These are phyloP conservation scores for Zosterops japonicus DNA, from an alignment of 2,113 vertebrate species.

Conservation along the genomic window DNA sequence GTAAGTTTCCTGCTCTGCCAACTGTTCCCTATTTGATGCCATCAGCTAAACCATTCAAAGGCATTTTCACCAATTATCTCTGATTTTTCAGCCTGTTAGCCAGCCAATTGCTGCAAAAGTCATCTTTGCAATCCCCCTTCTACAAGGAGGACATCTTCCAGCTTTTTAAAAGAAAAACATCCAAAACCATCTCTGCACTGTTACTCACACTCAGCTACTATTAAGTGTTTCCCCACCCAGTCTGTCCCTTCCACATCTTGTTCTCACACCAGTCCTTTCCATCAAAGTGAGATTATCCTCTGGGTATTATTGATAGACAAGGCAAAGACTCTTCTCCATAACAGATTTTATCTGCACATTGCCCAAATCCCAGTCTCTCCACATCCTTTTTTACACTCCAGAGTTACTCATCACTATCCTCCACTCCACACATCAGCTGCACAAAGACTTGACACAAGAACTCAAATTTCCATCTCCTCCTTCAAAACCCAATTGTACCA, in stretches of 20 bases:
- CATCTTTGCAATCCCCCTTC: neutral
- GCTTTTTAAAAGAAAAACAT: neutral
- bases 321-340: neutral
- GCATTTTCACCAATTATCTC: neutral
- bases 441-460: neutral
- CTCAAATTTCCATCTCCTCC: neutral
- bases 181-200: neutral
- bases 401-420: neutral
- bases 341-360: neutral
- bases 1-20: neutral
- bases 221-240: neutral
- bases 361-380: neutral
- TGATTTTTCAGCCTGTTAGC: neutral
- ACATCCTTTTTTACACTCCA: neutral
- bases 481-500: neutral
- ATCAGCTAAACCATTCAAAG: neutral
- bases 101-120: neutral
- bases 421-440: neutral
- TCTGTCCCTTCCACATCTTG: neutral
- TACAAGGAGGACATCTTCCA: neutral
- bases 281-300: neutral
- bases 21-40: neutral
- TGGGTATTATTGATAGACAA: neutral
- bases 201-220: neutral
- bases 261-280: neutral